Percentiles rank a stretch among this genome's conserved stretches.
phyloP scores from a whole-genome alignment of 1,140 invertebrate genomes.

The Acyrthosiphon pisum region DNA sequence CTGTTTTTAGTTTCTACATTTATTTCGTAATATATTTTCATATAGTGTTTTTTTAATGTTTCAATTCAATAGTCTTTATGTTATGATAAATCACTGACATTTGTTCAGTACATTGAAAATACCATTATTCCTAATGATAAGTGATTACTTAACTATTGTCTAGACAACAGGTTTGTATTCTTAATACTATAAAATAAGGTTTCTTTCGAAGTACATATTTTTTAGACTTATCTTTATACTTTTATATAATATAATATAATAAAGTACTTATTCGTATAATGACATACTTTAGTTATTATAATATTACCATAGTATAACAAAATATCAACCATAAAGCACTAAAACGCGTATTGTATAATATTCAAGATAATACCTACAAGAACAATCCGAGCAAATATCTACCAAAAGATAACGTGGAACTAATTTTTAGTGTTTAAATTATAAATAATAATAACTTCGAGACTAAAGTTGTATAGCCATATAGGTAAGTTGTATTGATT shows the following conservation, averaged over 20 bases:
- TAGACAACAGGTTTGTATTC: neutral
- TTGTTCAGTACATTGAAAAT: neutral
- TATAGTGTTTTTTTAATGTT: conserved; percentile 10
- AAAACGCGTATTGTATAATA: neutral
- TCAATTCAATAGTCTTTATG: neutral
- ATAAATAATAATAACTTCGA: neutral
- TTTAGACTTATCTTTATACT: neutral
- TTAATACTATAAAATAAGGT: neutral
- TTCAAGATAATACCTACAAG: neutral
- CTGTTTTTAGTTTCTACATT: neutral
- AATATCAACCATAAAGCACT: neutral
- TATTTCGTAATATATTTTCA: too few species aligned
- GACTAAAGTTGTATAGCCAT: neutral
- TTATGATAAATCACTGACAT: neutral
- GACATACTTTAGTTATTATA: neutral
- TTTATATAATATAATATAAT: neutral
- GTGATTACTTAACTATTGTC: conserved; percentile 13
- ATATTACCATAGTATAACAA: neutral
- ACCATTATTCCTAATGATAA: neutral
- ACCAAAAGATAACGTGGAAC: neutral
- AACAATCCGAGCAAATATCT: neutral
- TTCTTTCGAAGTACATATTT: neutral
- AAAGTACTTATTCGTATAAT: neutral
- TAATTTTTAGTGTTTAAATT: neutral
- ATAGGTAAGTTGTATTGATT: too few species aligned